Conservation (phyloP, 2,113 vertebrate species). For the Phaethornis superciliosus region DNA sequence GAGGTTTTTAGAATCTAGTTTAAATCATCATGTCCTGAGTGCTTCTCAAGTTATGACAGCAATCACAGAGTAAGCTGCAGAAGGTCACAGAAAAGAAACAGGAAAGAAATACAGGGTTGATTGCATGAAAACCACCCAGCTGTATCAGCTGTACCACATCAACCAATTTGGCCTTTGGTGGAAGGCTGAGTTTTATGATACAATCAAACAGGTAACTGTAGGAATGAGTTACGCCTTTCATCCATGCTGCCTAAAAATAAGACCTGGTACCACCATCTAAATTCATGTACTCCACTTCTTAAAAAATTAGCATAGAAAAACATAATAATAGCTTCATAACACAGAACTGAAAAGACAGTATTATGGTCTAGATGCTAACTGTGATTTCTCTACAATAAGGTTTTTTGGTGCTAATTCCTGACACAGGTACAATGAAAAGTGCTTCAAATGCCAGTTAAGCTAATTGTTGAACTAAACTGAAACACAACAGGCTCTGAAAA, state of each 20-base stretch:
- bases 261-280: not conserved
- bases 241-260: not conserved
- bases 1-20: not conserved
- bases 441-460: constrained; percentile 46
- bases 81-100: not conserved
- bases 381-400: constrained; percentile 8
- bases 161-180: not conserved
- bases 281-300: not conserved
- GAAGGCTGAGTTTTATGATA: not conserved
- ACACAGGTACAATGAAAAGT: constrained; percentile 1
- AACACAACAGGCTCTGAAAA: constrained; percentile 46
- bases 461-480: constrained; percentile 35
- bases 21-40: not conserved
- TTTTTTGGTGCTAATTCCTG: constrained; percentile 11
- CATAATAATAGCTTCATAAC: not conserved
- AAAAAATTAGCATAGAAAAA: constrained; percentile 22
- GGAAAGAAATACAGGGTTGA: not conserved
- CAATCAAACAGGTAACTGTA: not conserved
- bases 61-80: not conserved
- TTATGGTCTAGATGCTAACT: not conserved
- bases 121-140: not conserved
- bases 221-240: not conserved
- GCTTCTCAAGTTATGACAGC: not conserved
- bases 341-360: not conserved
- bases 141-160: not conserved